Percentiles rank a stretch among this genome's conserved stretches.
Conservation (phyloP, 1,140 invertebrate species). For the Philopotamus ludificatus region DNA sequence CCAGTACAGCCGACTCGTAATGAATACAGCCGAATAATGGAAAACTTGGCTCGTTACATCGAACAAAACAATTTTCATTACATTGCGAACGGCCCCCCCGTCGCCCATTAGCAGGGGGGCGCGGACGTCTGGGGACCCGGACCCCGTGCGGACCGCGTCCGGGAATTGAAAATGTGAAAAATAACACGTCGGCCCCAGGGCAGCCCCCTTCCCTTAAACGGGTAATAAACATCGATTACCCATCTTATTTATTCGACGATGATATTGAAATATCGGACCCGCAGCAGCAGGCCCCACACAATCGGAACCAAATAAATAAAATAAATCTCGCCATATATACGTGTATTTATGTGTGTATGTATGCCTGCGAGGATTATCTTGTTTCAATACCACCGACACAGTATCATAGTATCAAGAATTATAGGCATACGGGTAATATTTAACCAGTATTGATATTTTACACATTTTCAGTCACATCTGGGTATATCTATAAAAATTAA, state of each 20-base stretch:
- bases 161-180: background rate
- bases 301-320: no score
- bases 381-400: no score
- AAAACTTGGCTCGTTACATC: conserved; percentile 35
- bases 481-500: no score
- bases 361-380: no score
- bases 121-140: background rate
- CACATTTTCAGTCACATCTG: no score
- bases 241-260: background rate
- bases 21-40: conserved; percentile 18
- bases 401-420: no score
- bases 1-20: no score
- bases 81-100: conserved; percentile 21
- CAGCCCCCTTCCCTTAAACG: background rate
- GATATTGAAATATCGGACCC: conserved; percentile 3
- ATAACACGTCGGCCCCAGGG: background rate
- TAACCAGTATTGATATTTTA: no score
- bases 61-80: conserved; percentile 36
- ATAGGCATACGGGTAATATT: no score
- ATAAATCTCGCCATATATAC: no score
- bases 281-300: no score
- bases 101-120: conserved; percentile 4
- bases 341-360: no score
- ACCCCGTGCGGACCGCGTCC: background rate
- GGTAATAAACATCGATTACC: conserved; percentile 8